Percentiles rank a stretch among this genome's conserved stretches.
Evolutionary conservation across 2,797 vertebrate genomes (phyloP).

Genomic region (Falco cherrug): DNA sequence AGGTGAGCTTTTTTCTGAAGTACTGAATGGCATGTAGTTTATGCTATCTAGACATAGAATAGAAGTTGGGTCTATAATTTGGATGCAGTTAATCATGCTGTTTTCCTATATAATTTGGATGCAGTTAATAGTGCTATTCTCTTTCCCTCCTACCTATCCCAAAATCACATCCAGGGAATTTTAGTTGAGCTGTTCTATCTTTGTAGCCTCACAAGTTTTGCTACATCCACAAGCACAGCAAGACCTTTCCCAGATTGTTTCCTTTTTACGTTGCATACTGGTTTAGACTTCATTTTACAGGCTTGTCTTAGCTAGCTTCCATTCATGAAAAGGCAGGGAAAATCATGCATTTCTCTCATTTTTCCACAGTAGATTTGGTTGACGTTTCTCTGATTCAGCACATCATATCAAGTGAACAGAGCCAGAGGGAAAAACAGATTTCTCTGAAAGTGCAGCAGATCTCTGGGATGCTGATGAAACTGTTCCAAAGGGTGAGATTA

Average conservation of each 20-base stretch:
- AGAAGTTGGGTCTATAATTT: neutral
- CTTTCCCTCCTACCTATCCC: neutral
- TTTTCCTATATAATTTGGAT: neutral
- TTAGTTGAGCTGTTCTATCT: neutral
- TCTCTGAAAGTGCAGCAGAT: conserved; percentile 74
- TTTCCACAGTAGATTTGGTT: conserved; percentile 66
- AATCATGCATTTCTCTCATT: conserved; percentile 2
- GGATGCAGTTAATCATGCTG: neutral
- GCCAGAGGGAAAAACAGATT: neutral
- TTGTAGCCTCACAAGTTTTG: neutral
- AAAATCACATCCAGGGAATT: neutral
- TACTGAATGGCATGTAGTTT: neutral
- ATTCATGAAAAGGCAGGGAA: neutral
- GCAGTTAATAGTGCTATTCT: neutral
- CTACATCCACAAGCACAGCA: neutral
- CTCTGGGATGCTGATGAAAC: conserved; percentile 66
- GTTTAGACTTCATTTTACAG: neutral
- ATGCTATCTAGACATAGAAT: neutral
- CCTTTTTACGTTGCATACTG: neutral
- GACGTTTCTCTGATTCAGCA: conserved; percentile 57
- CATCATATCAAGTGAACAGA: neutral
- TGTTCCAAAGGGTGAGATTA: conserved; percentile 75
- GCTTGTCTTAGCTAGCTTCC: neutral
- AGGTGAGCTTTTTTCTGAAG: neutral
- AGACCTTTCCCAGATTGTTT: neutral